phyloP scores from a whole-genome alignment of 2,113 vertebrate species.

The Cyprinodon variegatus region DNA sequence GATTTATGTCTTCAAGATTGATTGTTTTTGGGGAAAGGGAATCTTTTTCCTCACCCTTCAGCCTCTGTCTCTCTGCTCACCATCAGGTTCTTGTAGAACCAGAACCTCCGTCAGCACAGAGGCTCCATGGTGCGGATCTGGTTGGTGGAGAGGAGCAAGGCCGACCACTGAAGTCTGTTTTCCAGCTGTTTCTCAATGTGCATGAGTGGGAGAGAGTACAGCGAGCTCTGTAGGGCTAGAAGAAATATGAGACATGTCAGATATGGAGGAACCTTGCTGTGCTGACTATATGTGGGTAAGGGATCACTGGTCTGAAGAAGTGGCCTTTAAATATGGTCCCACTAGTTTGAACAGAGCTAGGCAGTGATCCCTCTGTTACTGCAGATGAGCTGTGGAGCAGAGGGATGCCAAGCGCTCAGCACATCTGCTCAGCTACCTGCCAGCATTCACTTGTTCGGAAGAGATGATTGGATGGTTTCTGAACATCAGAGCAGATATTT shows the following conservation, averaged over 20 bases:
- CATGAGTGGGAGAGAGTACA: conserved; percentile 75
- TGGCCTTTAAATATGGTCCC: conserved; percentile 42
- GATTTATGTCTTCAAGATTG: conserved; percentile 40
- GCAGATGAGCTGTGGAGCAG: conserved; percentile 30
- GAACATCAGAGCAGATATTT: conserved; percentile 16
- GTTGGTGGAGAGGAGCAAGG: conserved; percentile 75
- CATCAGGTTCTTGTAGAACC: conserved; percentile 76
- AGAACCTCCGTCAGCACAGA: conserved; percentile 69
- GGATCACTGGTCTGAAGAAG: conserved; percentile 59
- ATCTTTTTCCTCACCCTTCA: conserved; percentile 36
- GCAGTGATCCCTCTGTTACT: conserved; percentile 18
- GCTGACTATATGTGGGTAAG: conserved; percentile 78
- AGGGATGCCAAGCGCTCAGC: conserved; percentile 23
- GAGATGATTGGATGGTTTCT: conserved; percentile 50
- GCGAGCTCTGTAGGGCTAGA: conserved; percentile 66
- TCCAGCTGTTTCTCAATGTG: background rate
- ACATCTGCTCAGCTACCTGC: conserved; percentile 43
- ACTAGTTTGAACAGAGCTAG: background rate
- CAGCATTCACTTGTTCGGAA: conserved; percentile 54
- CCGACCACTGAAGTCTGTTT: conserved; percentile 59
- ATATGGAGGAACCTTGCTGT: conserved; percentile 80
- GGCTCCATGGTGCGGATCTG: conserved; percentile 68
- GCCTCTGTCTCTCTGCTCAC: conserved; percentile 45
- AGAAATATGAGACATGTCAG: conserved; percentile 84
- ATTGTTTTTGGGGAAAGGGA: conserved; percentile 49